Conservation (phyloP, 1,140 invertebrate genomes). For the Micrasema minimum region DNA sequence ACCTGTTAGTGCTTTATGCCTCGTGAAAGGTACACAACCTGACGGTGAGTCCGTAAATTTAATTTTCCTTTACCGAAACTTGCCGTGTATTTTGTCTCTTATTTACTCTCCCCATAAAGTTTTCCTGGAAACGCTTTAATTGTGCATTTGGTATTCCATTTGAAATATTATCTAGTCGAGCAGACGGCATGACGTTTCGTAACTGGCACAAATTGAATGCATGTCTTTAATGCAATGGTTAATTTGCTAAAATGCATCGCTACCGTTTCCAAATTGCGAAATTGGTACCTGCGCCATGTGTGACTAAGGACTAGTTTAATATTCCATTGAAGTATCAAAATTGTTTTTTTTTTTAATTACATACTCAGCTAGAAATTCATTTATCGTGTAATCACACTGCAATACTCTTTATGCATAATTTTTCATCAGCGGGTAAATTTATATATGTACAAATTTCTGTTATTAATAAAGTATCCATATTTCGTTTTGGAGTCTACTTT, state of each 20-base stretch:
- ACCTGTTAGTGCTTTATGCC: too few species aligned
- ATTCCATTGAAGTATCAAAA: background rate
- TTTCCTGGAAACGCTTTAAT: slow-evolving; percentile 33
- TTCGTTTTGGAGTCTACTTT: too few species aligned
- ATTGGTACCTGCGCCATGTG: background rate
- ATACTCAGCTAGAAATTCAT: too few species aligned
- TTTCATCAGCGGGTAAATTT: too few species aligned
- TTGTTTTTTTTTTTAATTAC: too few species aligned
- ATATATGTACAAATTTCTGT: too few species aligned
- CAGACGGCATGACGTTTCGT: slow-evolving; percentile 33
- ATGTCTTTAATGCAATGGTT: slow-evolving; percentile 27
- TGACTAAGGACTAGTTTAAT: slow-evolving; percentile 1
- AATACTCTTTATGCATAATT: too few species aligned
- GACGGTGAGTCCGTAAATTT: background rate
- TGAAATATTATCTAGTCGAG: slow-evolving; percentile 36
- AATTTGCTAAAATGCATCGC: slow-evolving; percentile 2
- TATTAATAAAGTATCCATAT: too few species aligned
- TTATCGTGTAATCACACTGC: too few species aligned
- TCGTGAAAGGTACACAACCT: too few species aligned
- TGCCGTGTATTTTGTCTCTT: slow-evolving; percentile 3
- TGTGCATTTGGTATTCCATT: slow-evolving; percentile 40
- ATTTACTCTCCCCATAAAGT: slow-evolving; percentile 7
- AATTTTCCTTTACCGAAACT: slow-evolving; percentile 12
- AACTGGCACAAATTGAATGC: slow-evolving; percentile 47
- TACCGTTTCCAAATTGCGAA: background rate